A percentile compares a stretch with the other conserved stretches of the same genome.
phyloP scores from a whole-genome alignment of 2,113 vertebrate genomes.

The Malaclemys terrapin region DNA sequence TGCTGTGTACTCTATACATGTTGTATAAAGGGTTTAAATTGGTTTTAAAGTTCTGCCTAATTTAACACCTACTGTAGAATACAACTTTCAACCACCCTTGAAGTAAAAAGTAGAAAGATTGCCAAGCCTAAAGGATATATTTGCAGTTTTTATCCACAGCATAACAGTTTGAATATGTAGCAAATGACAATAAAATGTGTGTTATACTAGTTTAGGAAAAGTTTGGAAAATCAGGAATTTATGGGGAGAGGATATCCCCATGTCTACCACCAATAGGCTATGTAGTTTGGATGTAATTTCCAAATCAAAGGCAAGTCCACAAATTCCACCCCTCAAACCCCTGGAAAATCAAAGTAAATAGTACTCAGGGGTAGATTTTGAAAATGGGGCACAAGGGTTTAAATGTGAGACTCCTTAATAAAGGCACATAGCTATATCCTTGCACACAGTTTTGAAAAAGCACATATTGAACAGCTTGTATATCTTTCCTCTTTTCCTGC shows the following conservation, averaged over 20 bases:
- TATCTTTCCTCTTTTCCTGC: neutral
- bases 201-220: neutral
- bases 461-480: neutral
- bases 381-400: neutral
- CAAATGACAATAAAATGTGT: neutral
- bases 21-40: constrained; percentile 3
- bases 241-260: neutral
- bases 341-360: neutral
- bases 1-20: neutral
- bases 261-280: neutral
- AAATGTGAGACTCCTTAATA: neutral
- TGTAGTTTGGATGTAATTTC: neutral
- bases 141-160: neutral
- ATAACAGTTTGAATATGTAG: neutral
- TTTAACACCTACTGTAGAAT: neutral
- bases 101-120: neutral
- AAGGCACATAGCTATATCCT: neutral
- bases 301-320: neutral
- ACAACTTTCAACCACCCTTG: neutral
- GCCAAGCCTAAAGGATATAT: neutral
- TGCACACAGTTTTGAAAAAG: neutral
- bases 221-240: neutral
- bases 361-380: neutral
- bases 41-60: constrained; percentile 10
- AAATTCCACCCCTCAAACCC: neutral